Evolutionary conservation across 2,113 vertebrate species (phyloP), one percentile per base, ranked within the genome.

Genomic region (Prunella fulvescens): DNA sequence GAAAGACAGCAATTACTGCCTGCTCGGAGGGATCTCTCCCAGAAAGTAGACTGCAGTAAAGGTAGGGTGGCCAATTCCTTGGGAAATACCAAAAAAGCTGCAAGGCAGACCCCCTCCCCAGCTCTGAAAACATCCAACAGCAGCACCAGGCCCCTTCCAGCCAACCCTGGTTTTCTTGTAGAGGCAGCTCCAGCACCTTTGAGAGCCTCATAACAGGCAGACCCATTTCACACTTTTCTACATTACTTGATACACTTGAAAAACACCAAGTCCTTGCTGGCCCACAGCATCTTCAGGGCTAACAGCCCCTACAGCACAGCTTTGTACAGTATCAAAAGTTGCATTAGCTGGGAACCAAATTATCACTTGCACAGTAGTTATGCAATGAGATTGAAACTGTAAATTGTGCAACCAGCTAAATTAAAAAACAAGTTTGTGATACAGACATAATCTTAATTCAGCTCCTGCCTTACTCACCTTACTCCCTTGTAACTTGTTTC

Each of bases 381-480:
- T 92, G 95, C 92, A 95, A 95, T 81, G 73, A 67, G 45, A 86
- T 16, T 74, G 90, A 88, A 95, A 95, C 80, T 80, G 51, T 88
- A 93, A 93, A 69, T 96, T 97, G 83, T 89, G 94, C 92, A 97
- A 96, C 57, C 81, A 78, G 57, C 72, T 70, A 71, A 89, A 94
- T 79, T 15, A 84, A 92, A 92, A 81, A 88, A 83, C 81, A 78
- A 88, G 67, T 44, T 56, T 19, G 29, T 65, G 78, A 91, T 56
- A 93, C 20, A 87, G 54, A 51, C 62, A 51, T 26, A 74, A 88
- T 73, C 58, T 79, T 60, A 56, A 71, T 93, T 88, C 84, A 80
- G 10, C 85, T 77, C 65, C 71, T 81, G 48, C 44, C 47, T 83
- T 86, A 69, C 76, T 70, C 50, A 39, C 29, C 33, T 33, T 8